Conservation (phyloP, 2,797 vertebrate species). For the Microtus californicus region DNA sequence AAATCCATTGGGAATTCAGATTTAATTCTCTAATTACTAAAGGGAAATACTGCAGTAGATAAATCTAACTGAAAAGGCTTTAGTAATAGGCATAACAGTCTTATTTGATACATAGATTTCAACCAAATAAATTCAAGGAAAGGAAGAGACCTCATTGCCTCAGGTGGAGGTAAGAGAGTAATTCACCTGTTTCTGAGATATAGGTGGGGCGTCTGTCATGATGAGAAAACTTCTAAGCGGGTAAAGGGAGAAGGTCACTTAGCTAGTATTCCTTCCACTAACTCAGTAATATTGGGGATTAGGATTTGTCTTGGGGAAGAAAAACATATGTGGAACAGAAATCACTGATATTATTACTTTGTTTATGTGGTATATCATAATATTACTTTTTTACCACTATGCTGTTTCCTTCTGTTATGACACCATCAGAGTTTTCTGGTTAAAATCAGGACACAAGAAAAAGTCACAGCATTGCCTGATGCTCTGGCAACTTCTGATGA, state of each 20-base stretch:
- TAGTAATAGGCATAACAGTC: not conserved
- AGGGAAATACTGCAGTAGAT: not conserved
- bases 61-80: not conserved
- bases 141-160: not conserved
- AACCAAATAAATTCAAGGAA: not conserved
- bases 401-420: not conserved
- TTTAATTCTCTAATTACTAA: not conserved
- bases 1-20: conserved; percentile 40
- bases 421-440: not conserved
- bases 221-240: not conserved
- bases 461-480: not conserved
- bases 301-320: not conserved
- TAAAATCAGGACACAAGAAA: not conserved
- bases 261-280: not conserved
- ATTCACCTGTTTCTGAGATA: not conserved
- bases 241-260: not conserved
- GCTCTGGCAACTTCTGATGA: not conserved
- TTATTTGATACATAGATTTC: not conserved
- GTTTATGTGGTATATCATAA: not conserved
- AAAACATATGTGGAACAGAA: not conserved
- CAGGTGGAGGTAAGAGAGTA: conserved; percentile 49
- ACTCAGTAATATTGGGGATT: not conserved
- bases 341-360: not conserved
- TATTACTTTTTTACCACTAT: not conserved
- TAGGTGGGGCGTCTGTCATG: not conserved